phyloP scores from a whole-genome alignment of 2,113 vertebrate genomes.

The Pachypanchax playfairii region DNA sequence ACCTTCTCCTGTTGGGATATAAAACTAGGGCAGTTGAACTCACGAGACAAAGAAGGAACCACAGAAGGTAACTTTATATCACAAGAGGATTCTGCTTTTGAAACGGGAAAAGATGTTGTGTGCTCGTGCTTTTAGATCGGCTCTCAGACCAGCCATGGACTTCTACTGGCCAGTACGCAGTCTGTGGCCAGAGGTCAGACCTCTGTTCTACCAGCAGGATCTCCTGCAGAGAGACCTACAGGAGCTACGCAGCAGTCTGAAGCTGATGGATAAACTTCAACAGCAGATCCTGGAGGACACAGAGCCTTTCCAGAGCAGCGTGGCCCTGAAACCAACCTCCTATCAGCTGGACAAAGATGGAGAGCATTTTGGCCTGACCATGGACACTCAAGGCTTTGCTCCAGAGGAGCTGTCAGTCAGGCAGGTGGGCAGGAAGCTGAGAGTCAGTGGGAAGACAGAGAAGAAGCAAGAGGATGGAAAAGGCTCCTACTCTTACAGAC shows the following conservation, averaged over 20 bases:
- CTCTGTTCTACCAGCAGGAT: constrained; percentile 32
- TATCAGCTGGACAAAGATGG: constrained; percentile 55
- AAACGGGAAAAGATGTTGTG: constrained; percentile 19
- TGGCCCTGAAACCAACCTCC: constrained; percentile 36
- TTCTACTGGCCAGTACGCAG: constrained; percentile 6
- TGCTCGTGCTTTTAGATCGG: constrained; percentile 21
- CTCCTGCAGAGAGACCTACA: constrained; percentile 20
- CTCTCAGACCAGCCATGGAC: constrained; percentile 11
- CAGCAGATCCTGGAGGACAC: constrained; percentile 61
- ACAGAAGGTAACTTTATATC: constrained; percentile 2
- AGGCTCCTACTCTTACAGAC: constrained; percentile 65
- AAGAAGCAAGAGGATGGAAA: constrained; percentile 68
- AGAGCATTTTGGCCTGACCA: constrained; percentile 57
- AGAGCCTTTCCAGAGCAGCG: constrained; percentile 44
- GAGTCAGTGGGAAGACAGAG: constrained; percentile 68
- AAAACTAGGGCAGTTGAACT: constrained; percentile 26
- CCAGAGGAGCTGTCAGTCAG: constrained; percentile 71
- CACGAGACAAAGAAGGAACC: constrained; percentile 23
- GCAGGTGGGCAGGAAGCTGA: constrained; percentile 68
- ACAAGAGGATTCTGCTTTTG: not conserved
- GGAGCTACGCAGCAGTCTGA: constrained; percentile 33
- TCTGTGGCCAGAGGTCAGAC: constrained; percentile 56
- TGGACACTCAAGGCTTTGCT: constrained; percentile 65
- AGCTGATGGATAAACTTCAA: constrained; percentile 67
- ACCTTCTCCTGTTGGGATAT: not conserved